Evolutionary conservation across 2,113 vertebrate species (phyloP).

Genomic region (Gopherus evgoodei): DNA sequence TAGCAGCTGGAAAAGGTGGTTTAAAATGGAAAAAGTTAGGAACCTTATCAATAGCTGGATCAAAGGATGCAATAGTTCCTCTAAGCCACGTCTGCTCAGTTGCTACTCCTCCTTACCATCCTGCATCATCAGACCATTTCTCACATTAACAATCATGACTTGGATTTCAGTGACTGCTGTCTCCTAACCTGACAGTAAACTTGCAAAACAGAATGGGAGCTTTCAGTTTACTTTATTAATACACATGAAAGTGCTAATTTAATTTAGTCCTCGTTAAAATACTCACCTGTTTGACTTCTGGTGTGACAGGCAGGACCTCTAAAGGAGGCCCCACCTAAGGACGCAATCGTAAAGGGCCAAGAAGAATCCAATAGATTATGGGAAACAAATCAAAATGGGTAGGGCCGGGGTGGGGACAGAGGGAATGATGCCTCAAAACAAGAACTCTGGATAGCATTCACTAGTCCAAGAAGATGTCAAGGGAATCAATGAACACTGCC

Average conservation of each 20-base stretch:
- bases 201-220: not conserved
- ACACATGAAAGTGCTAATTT: not conserved
- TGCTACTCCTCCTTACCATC: not conserved
- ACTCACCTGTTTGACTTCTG: not conserved
- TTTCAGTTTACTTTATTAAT: not conserved
- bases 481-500: not conserved
- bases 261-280: not conserved
- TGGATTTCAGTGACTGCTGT: not conserved
- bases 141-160: not conserved
- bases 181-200: not conserved
- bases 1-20: not conserved
- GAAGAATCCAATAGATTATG: not conserved
- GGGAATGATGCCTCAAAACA: not conserved
- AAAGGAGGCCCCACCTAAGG: not conserved
- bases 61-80: not conserved
- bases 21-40: not conserved
- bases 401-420: not conserved
- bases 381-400: not conserved
- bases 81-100: not conserved
- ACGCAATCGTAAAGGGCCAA: not conserved
- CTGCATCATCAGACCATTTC: rapidly evolving
- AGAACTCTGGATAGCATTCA: not conserved
- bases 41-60: not conserved
- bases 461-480: not conserved
- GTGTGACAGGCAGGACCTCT: not conserved